Percentiles rank a stretch among this genome's conserved stretches.
Conservation (phyloP, 2,113 vertebrate genomes). For the Urocolius indicus region DNA sequence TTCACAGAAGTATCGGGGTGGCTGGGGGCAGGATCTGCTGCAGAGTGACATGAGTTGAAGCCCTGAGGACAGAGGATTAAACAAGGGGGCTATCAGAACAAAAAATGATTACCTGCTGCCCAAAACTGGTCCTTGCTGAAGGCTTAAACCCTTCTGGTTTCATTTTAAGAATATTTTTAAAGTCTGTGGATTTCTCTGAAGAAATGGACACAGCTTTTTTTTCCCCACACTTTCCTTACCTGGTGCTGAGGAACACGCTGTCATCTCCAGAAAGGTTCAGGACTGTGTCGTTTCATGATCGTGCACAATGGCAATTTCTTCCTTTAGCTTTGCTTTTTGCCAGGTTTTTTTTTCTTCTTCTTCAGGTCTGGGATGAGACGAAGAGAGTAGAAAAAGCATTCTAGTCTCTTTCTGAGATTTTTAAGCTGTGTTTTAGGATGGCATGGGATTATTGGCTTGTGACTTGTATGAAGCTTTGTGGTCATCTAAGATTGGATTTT, state of each 20-base stretch:
- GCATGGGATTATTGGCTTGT: background rate
- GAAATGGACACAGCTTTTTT: background rate
- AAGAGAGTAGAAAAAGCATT: fast-evolving
- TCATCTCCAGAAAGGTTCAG: too few species aligned
- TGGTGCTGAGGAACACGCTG: fast-evolving
- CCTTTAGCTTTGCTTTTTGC: background rate
- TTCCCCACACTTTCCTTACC: background rate
- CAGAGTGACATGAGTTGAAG: fast-evolving
- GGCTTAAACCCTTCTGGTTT: background rate
- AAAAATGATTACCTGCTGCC: background rate
- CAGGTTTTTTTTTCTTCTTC: background rate
- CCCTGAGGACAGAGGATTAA: background rate
- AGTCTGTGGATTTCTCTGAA: background rate
- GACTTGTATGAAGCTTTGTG: background rate
- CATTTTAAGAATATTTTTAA: background rate
- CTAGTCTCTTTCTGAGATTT: background rate
- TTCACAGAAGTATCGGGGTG: background rate
- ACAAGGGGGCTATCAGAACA: background rate
- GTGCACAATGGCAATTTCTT: background rate
- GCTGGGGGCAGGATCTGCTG: background rate
- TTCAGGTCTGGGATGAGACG: background rate
- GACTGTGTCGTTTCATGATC: background rate
- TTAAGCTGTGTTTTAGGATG: background rate
- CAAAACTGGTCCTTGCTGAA: background rate
- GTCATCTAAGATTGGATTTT: background rate